Percentiles rank a stretch among this genome's conserved stretches.
These are phyloP conservation scores for Meliscaeva auricollis DNA, from an alignment of 2,888 invertebrate genomes.

Conservation along the genomic window DNA sequence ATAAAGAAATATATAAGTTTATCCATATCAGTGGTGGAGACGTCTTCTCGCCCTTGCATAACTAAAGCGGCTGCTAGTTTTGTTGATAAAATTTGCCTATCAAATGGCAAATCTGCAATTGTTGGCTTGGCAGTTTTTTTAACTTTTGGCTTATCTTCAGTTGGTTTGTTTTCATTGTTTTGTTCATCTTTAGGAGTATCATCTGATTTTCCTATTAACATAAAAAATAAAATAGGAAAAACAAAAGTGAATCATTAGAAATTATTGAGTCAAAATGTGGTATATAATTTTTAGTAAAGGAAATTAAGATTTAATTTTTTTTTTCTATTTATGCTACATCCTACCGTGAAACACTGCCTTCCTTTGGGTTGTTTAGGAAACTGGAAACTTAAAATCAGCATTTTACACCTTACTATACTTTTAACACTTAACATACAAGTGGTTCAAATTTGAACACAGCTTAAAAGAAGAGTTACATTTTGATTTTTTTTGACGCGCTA, in stretches of 20 bases:
- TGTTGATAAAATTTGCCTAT: constrained; percentile 91
- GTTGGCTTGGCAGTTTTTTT: constrained; percentile 82
- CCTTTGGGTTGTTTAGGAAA: constrained; percentile 38
- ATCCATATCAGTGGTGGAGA: constrained; percentile 91
- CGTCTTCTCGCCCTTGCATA: constrained; percentile 92
- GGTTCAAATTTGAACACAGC: background rate
- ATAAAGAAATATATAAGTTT: constrained; percentile 92
- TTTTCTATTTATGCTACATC: constrained; percentile 37
- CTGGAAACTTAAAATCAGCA: constrained; percentile 46
- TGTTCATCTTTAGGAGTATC: constrained; percentile 77
- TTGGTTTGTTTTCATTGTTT: constrained; percentile 78
- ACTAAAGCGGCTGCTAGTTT: constrained; percentile 92
- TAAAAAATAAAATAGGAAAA: constrained; percentile 17
- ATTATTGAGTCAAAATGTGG: background rate
- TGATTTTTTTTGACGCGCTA: too few species aligned
- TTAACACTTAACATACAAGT: constrained; percentile 47
- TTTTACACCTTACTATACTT: constrained; percentile 37
- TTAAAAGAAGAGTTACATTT: background rate
- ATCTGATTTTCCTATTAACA: constrained; percentile 59
- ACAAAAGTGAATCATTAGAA: constrained; percentile 40
- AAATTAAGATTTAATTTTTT: constrained; percentile 27
- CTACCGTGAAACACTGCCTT: constrained; percentile 55
- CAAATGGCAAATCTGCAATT: constrained; percentile 87
- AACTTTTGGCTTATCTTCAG: constrained; percentile 79
- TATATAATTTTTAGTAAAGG: background rate